Conservation (phyloP, 2,888 invertebrate genomes). For the Notodonta dromedarius region DNA sequence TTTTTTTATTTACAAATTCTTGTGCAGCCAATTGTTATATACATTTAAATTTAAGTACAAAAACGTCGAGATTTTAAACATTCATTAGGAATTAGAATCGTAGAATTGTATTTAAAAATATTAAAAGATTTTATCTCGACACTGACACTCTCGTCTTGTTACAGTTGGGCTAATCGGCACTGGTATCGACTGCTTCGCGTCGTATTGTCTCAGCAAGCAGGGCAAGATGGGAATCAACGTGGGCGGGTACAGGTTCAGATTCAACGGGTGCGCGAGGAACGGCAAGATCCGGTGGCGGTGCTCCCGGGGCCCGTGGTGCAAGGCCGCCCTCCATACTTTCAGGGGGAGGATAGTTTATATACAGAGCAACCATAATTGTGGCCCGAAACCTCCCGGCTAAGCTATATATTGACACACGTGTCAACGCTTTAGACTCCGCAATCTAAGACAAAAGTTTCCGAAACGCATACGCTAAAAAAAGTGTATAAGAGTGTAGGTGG, state of each 20-base stretch:
- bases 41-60: too few relatives aligned
- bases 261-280: constrained; percentile 77
- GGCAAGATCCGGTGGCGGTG: constrained; percentile 80
- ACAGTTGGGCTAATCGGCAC: constrained; percentile 72
- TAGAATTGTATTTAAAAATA: too few relatives aligned
- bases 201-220: constrained; percentile 80
- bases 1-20: too few relatives aligned
- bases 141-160: constrained; percentile 28
- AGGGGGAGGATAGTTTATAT: constrained; percentile 76
- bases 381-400: constrained; percentile 66
- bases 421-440: too few relatives aligned
- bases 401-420: not conserved
- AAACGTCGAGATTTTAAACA: too few relatives aligned
- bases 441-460: too few relatives aligned
- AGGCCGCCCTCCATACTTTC: constrained; percentile 76
- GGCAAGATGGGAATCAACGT: constrained; percentile 81
- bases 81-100: too few relatives aligned
- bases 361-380: constrained; percentile 76
- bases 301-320: constrained; percentile 78
- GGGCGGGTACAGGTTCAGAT: constrained; percentile 75
- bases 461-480: too few relatives aligned
- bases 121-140: not conserved
- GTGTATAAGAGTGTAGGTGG: too few relatives aligned
- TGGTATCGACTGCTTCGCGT: constrained; percentile 72
- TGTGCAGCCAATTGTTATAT: too few relatives aligned